Evolutionary conservation across 2,113 vertebrate genomes (phyloP), one percentile per base, ranked within the genome.

Genomic region (Hoplias malabaricus): DNA sequence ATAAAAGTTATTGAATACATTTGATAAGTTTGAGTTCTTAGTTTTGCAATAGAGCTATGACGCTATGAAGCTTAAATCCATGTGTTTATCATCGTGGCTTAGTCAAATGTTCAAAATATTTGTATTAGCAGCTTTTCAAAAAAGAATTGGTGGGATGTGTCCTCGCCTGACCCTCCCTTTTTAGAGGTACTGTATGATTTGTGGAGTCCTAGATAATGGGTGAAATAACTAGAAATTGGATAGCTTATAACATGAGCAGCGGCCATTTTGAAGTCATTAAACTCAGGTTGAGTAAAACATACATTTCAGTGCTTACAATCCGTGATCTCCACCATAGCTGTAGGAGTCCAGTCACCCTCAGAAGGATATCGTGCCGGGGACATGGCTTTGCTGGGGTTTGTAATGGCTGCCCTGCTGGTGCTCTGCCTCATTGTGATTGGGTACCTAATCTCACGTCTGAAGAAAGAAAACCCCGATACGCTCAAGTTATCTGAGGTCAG

Each of bases 341-440:
- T 73, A 6, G 86, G 85, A 19, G 42, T 70, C 34, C 91, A 88
- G 19, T 92, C 89, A 0, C 85, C 86, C 0, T 82, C 89, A 0
- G 91, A 88, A 0, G 89, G 88, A 43, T 90, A 92, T 81, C 86
- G 88, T 4, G 77, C 90, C 0, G 88, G 91, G n/a, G 91, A 96
- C 76, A 96, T 96, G 94, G 93, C 87, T 8, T 75, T 93, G 10
- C 76, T 96, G 12, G 94, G 94, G 1, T 90, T 93, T 1, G 71
- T 88, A 0, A 92, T 96, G 87, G 93, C 92, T 0, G 92, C 89
- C 1, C 78, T 95, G 68, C 80, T 96, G 21, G 82, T 92, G 36
- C 86, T 96, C 36, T 87, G 87, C 70, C 81, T 96, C 36, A 86
- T 92, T 8, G 73, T 93, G 36, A 92, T 96, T 31, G 94, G 92